Percentiles rank a stretch among this genome's conserved stretches.
Conservation (phyloP, 2,888 invertebrate species). For the Perizoma flavofasciatum region DNA sequence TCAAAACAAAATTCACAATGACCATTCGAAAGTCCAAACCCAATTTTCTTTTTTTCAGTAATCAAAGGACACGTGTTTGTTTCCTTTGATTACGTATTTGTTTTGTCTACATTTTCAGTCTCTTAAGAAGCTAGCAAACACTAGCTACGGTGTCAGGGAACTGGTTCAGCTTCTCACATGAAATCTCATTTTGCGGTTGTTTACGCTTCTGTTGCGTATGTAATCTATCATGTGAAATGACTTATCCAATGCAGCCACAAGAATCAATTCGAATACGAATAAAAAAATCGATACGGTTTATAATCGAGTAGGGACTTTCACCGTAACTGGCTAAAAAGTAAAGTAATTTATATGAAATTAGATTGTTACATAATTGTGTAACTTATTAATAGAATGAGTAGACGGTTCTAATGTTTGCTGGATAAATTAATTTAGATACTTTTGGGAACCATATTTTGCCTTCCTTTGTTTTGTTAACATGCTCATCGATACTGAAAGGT, state of each 20-base stretch:
- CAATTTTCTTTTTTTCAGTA: too few relatives aligned
- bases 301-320: slow-evolving; percentile 56
- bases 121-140: too few relatives aligned
- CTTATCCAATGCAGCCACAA: slow-evolving; percentile 40
- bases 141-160: not conserved
- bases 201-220: slow-evolving; percentile 66
- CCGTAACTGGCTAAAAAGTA: slow-evolving; percentile 41
- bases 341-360: slow-evolving; percentile 54
- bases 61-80: too few relatives aligned
- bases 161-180: slow-evolving; percentile 42
- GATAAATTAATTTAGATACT: slow-evolving; percentile 36
- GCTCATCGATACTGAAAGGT: slow-evolving; percentile 24
- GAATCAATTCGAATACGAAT: slow-evolving; percentile 50
- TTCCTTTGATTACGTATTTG: too few relatives aligned
- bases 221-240: slow-evolving; percentile 66
- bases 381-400: slow-evolving; percentile 46
- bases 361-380: slow-evolving; percentile 47
- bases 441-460: slow-evolving; percentile 12
- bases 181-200: slow-evolving; percentile 48
- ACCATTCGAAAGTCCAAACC: too few relatives aligned
- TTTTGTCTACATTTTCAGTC: too few relatives aligned
- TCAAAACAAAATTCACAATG: too few relatives aligned
- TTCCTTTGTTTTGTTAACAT: slow-evolving; percentile 32
- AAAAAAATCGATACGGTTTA: slow-evolving; percentile 62
- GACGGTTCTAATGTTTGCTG: slow-evolving; percentile 29